phyloP scores from a whole-genome alignment of 2,113 vertebrate species.

The Istiophorus platypterus region DNA sequence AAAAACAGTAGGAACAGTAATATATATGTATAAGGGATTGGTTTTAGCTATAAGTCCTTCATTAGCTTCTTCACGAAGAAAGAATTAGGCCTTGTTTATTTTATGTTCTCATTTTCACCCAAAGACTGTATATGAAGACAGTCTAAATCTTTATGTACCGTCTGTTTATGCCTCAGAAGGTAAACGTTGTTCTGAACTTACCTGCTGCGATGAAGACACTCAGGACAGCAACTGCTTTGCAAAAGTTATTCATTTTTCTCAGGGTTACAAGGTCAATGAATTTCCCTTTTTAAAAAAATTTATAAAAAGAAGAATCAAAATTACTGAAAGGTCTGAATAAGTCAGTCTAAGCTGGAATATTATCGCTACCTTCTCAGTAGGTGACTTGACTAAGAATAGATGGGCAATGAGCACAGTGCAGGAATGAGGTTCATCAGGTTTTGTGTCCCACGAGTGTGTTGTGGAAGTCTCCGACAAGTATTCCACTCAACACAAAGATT shows the following conservation, averaged over 20 bases:
- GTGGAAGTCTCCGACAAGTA: not conserved
- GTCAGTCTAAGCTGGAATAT: not conserved
- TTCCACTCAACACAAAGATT: not conserved
- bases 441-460: not conserved
- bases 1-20: not conserved
- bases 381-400: too few species aligned
- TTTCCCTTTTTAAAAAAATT: not conserved
- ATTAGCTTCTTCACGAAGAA: not conserved
- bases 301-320: not conserved
- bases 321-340: not conserved
- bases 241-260: constrained; percentile 44
- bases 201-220: constrained; percentile 33
- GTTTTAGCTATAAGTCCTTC: not conserved
- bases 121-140: not conserved
- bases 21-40: not conserved
- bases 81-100: not conserved
- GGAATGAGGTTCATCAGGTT: constrained; percentile 52
- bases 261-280: not conserved
- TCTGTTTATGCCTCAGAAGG: not conserved
- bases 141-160: not conserved
- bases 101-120: not conserved
- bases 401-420: not conserved
- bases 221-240: constrained; percentile 47
- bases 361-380: too few species aligned
- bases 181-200: constrained; percentile 12